A percentile compares a stretch with the other conserved stretches of the same genome.
These are phyloP conservation scores for Cephus pygmeus DNA, from an alignment of 2,888 invertebrate genomes.

Conservation along the genomic window DNA sequence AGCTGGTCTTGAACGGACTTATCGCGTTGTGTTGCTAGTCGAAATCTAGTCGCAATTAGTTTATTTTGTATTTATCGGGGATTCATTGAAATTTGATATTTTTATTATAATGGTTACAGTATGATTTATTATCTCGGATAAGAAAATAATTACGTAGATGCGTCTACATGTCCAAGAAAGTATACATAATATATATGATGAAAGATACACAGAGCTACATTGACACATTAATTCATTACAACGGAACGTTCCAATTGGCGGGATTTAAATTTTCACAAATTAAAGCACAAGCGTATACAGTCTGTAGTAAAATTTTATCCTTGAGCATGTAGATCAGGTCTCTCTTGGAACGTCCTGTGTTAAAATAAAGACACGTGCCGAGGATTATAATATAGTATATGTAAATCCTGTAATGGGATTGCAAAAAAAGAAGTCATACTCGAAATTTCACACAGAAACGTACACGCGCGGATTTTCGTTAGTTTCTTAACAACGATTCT, in stretches of 20 bases:
- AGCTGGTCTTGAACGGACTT: neutral
- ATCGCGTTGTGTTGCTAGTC: constrained; percentile 26
- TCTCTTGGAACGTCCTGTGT: neutral
- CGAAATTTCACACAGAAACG: constrained; percentile 1
- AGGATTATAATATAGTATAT: neutral
- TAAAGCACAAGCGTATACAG: neutral
- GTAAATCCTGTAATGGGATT: neutral
- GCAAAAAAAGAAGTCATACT: neutral
- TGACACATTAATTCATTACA: neutral
- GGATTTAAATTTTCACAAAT: neutral
- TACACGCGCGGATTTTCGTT: constrained; percentile 37
- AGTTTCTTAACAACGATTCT: constrained; percentile 60
- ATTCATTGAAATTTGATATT: constrained; percentile 35
- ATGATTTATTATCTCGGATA: constrained; percentile 18
- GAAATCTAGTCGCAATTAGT: constrained; percentile 40
- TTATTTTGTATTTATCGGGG: constrained; percentile 34
- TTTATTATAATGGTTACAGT: constrained; percentile 22
- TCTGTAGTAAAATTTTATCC: neutral
- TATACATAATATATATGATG: constrained; percentile 30
- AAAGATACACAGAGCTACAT: constrained; percentile 9
- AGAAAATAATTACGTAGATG: constrained; percentile 27
- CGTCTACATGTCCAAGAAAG: constrained; percentile 44
- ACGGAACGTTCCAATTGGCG: neutral
- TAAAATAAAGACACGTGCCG: neutral
- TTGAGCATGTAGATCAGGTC: neutral